These are phyloP conservation scores for Tachuris rubrigastra DNA, from an alignment of 2,113 vertebrate species.

Conservation along the genomic window DNA sequence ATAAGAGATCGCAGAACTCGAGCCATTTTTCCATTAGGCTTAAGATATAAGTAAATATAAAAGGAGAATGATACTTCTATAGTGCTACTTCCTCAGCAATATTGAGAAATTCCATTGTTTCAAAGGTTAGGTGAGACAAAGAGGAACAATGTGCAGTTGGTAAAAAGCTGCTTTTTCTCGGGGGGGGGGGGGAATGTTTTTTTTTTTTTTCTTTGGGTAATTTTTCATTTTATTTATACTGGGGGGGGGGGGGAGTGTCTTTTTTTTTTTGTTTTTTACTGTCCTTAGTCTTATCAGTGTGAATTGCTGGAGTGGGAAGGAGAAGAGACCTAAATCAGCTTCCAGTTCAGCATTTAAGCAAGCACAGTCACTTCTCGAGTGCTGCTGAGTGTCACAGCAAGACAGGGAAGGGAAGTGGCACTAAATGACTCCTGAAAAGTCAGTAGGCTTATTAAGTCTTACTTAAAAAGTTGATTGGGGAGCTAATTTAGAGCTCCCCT, in stretches of 20 bases:
- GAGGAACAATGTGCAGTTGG: not conserved
- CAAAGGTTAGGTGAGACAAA: not conserved
- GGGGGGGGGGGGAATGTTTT: not conserved
- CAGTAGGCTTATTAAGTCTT: conserved; percentile 61
- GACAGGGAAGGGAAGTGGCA: conserved; percentile 66
- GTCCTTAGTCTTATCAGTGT: not conserved
- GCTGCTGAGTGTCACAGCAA: conserved; percentile 69
- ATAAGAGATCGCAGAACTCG: not conserved
- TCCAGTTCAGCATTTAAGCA: conserved; percentile 57
- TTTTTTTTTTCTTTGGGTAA: not conserved
- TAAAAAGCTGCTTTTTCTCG: not conserved
- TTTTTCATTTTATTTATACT: not conserved
- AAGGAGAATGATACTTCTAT: not conserved
- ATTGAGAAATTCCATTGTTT: not conserved
- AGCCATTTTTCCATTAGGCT: conserved; percentile 6
- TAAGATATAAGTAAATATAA: not conserved
- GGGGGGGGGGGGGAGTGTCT: not conserved
- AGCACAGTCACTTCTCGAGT: conserved; percentile 48
- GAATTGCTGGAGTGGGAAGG: not conserved
- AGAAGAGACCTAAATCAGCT: conserved; percentile 56
- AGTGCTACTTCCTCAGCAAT: not conserved
- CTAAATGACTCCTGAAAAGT: conserved; percentile 59
- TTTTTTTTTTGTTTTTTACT: not conserved
- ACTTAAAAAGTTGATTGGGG: conserved; percentile 68
- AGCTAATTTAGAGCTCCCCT: conserved; percentile 61